Conservation (phyloP, 2,888 invertebrate genomes). For the Trissolcus brochymenae region DNA sequence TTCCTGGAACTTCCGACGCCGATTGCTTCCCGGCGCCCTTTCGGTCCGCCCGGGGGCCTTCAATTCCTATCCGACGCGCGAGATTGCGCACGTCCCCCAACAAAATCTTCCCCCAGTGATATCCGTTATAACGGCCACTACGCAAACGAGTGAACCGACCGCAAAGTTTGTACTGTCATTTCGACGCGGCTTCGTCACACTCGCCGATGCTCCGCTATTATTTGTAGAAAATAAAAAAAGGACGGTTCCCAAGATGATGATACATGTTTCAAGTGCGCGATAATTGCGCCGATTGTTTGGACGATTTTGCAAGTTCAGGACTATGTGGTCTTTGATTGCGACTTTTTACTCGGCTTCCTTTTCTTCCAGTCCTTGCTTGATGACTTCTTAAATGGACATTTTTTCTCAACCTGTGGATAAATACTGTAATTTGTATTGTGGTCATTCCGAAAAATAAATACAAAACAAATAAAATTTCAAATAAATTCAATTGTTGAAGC, state of each 20-base stretch:
- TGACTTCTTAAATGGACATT: not conserved
- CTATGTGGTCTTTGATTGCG: conserved; percentile 1
- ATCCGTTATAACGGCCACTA: too few relatives aligned
- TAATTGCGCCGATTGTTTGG: conserved; percentile 35
- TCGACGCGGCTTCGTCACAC: conserved; percentile 14
- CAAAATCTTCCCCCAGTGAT: too few relatives aligned
- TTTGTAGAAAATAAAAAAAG: conserved; percentile 7
- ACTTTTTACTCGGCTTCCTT: not conserved
- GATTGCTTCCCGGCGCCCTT: conserved; percentile 36
- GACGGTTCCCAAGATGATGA: conserved; percentile 10
- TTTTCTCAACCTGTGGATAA: not conserved
- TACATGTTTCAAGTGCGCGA: conserved; percentile 14
- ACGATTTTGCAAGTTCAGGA: conserved; percentile 1
- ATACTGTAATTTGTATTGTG: too few relatives aligned
- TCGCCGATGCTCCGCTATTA: conserved; percentile 15
- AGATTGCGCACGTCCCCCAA: not conserved
- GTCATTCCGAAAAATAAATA: too few relatives aligned
- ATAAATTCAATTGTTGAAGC: too few relatives aligned
- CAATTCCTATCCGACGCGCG: not conserved
- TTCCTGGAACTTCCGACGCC: conserved; percentile 51
- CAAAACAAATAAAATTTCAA: too few relatives aligned
- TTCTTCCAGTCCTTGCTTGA: too few relatives aligned
- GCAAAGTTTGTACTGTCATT: conserved; percentile 24
- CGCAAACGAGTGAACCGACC: not conserved
- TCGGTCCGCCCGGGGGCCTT: conserved; percentile 22